phyloP scores from a whole-genome alignment of 2,113 vertebrate species.

The Pterophyllum scalare region DNA sequence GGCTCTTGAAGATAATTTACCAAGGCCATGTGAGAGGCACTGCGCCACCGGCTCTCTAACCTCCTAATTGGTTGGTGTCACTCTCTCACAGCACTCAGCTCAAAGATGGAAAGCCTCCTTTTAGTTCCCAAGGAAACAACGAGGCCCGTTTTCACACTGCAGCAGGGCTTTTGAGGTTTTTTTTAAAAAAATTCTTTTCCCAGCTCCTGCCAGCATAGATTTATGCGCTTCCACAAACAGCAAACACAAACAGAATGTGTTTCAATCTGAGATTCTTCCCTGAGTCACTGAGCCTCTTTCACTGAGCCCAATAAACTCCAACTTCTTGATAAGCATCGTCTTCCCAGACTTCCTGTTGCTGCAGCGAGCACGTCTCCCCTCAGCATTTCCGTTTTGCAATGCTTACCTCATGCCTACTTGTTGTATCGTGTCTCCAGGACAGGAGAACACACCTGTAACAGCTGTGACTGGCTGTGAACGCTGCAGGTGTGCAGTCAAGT shows the following conservation, averaged over 20 bases:
- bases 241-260: background rate
- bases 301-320: background rate
- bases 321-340: background rate
- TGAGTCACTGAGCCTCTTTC: background rate
- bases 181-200: background rate
- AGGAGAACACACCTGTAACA: background rate
- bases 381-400: constrained; percentile 18
- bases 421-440: constrained; percentile 38
- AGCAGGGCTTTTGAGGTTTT: background rate
- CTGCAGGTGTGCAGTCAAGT: background rate
- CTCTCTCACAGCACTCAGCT: constrained; percentile 33
- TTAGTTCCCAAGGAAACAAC: constrained; percentile 74
- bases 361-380: background rate
- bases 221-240: constrained; percentile 12
- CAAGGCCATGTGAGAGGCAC: constrained; percentile 13
- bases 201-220: background rate
- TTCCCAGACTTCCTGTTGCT: background rate
- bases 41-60: constrained; percentile 1
- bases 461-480: background rate
- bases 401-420: background rate
- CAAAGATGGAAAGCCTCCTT: constrained; percentile 13
- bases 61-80: constrained; percentile 47
- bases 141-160: constrained; percentile 25
- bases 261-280: background rate
- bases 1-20: constrained; percentile 47